Base-by-base conservation (phyloP, 1,140 invertebrate species). In the Telenomus remus region DNA sequence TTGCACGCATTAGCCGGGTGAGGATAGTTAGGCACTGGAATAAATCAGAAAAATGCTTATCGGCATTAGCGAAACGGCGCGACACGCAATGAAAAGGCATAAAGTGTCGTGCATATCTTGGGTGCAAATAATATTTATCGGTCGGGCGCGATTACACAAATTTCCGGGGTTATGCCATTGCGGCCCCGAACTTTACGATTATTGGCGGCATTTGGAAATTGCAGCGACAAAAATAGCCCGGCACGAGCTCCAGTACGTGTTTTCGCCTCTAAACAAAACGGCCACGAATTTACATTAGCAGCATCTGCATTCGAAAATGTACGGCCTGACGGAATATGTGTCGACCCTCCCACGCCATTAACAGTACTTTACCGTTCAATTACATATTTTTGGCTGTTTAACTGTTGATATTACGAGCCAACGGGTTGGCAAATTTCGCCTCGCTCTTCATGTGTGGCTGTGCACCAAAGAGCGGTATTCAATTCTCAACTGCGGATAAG, bases 191-290 rank as follows among this genome's bases (percentile, higher is more conserved):
- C 51, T 73, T 65, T 73, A 73, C 27, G 49, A 55, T 65, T 73
- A 73, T 73, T 73, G 60, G 55, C 33, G 55, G 54, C 54, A 33
- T 65, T 59, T 42, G 70, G 59, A 65, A 73, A 73, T 73, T 65
- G 49, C 70, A 65, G 44, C 55, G 9, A 27, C 47, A 60, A 73
- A 65, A 72, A 65, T 55, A 49, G 10, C 44, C 19, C n/a, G n/a
- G 19, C 6, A 48, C 15, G 4, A 1, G 3, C 43, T 55, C 47
- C 35, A 49, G 44, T 27, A 54, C 56, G 50, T 50, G 69, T 59
- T 72, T 33, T 43, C 49, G 48, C 54, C 42, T 59, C 39, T 46
- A 72, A 72, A 65, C 54, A 65, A 54, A 43, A n/a, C 12, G 6
- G 44, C 15, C 27, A 11, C 49, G 19, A 53, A 57, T 73, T 73